Base-by-base conservation (phyloP, 2,797 vertebrate species). In the Dendrocincla tyrannina region DNA sequence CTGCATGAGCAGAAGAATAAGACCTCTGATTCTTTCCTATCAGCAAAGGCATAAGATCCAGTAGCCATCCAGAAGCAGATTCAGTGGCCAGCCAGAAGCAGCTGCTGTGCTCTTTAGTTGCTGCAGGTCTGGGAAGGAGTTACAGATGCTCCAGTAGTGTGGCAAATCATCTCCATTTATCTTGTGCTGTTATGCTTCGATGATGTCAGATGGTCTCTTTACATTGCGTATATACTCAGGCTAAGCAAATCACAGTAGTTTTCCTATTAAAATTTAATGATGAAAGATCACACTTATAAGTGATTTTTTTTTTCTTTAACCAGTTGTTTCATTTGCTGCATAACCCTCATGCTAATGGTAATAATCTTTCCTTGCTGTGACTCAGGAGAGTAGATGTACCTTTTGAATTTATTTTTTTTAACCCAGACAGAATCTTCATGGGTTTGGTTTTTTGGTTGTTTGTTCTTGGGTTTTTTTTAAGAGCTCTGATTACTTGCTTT, bases 201-300 rank as follows among this genome's bases (percentile, higher is more conserved):
- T 59, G 23, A 88, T 82, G 42, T 91, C 89, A 81, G 89, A 91
- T 90, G 60, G 27, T 92, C 88, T 93, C 94, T 96, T 91, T 97
- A 69, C 85, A 58, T 96, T 94, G 88, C 35, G 7, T 69, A 64
- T 95, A 72, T 62, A 60, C 82, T 91, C 27, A 89, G 72, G 88
- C 75, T 75, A 82, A 96, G 92, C 77, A 85, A 77, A 93, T 91
- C 72, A 1, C 69, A 30, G 24, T 68, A 85, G 86, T 96, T 97
- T 96, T 91, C 62, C 70, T 69, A 68, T 97, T 92, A 79, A 91
- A 94, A 72, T 91, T 95, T 96, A 93, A 97, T 94, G 94, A 94
- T 95, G 91, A 96, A 95, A 50, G 33, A 91, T 85, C 80, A 74
- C 41, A 60, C 70, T 82, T 84, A 19, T 4, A 81, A 89, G 59